Percentiles rank a stretch among this genome's conserved stretches.
These are phyloP conservation scores for Anomalospiza imberbis DNA, from an alignment of 2,797 vertebrate genomes.

Conservation along the genomic window DNA sequence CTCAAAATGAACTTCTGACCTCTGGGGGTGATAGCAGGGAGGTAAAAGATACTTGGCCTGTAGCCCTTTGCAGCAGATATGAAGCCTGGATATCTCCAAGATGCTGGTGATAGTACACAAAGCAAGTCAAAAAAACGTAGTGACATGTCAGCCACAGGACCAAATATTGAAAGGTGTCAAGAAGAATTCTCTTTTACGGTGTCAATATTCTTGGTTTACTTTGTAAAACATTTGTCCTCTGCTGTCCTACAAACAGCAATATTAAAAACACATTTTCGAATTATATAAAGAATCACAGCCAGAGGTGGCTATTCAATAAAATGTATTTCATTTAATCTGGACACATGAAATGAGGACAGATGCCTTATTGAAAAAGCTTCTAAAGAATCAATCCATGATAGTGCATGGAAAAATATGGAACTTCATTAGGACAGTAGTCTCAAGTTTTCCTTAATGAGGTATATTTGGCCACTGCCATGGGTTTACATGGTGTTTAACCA, in stretches of 20 bases:
- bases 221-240: not conserved
- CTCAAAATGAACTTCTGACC: not conserved
- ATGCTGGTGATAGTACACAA: not conserved
- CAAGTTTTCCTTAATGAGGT: not conserved
- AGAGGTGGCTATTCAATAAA: not conserved
- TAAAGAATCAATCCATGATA: not conserved
- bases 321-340: not conserved
- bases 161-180: not conserved
- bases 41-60: not conserved
- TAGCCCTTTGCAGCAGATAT: not conserved
- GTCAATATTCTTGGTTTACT: not conserved
- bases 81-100: not conserved
- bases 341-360: not conserved
- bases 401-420: not conserved
- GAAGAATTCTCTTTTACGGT: not conserved
- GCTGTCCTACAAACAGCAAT: not conserved
- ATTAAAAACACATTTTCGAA: slow-evolving; percentile 26
- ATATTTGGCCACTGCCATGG: not conserved
- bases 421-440: slow-evolving; percentile 11
- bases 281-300: not conserved
- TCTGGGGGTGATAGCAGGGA: not conserved
- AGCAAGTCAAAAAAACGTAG: not conserved
- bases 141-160: not conserved
- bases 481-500: slow-evolving; percentile 5
- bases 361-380: not conserved